These are phyloP conservation scores for Phoebastria nigripes DNA, from an alignment of 2,797 vertebrate species.

Conservation along the genomic window DNA sequence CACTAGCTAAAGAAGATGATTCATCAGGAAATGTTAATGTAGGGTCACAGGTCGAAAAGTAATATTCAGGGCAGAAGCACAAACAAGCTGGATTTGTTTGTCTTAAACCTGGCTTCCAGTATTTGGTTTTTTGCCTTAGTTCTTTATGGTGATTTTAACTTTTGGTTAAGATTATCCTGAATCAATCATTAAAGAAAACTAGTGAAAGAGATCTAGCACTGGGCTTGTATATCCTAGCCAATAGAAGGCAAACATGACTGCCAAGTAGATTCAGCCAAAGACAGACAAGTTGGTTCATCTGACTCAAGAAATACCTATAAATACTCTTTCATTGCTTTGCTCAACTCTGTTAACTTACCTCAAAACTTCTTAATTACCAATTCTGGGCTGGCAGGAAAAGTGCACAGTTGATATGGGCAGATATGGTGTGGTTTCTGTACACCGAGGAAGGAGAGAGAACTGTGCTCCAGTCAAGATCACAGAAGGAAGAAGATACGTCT, in stretches of 20 bases:
- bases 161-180: background rate
- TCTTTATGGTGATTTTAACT: background rate
- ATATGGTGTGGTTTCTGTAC: fast-evolving
- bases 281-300: background rate
- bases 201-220: background rate
- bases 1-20: background rate
- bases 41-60: background rate
- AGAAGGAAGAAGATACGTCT: background rate
- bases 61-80: background rate
- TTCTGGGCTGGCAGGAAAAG: background rate
- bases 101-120: background rate
- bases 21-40: background rate
- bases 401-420: background rate
- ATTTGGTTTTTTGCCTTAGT: background rate
- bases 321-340: background rate
- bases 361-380: background rate
- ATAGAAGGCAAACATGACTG: background rate
- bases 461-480: background rate
- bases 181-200: background rate
- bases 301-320: background rate
- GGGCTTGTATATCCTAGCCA: background rate
- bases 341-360: background rate
- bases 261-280: background rate
- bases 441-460: background rate
- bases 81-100: background rate